Base-by-base conservation (phyloP, 1,140 invertebrate species). In the Conus ventricosus region DNA sequence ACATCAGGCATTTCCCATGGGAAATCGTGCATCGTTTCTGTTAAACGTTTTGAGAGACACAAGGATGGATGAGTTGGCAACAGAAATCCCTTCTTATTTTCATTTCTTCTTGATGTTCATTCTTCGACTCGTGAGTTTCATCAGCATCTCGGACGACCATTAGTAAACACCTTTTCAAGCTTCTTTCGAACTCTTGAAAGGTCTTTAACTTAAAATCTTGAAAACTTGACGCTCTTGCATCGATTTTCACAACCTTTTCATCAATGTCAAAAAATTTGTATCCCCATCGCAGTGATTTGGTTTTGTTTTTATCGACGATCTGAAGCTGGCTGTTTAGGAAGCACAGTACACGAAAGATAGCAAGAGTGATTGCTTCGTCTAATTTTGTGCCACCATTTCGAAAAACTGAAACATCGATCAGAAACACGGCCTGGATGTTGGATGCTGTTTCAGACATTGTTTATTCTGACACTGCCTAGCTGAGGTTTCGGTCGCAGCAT, bases 141-240 rank as follows among this genome's bases (percentile, higher is more conserved):
- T 20, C 15, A 20, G 20, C 10, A 63, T 11, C 17, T 71, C 20
- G 67, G 23, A 20, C 13, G 7, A 71, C 1, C 17, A 20, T 13
- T 71, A 17, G 67, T 71, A 71, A 71, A 23, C 13, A 71, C 20
- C 20, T 88, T 88, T 85, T 90, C 71, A 63, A 91, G 10, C 85
- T 92, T 91, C 90, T 92, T 90, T 94, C 93, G 89, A 94, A 94
- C 78, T 93, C 91, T 90, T 93, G 91, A 89, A 93, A 94, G 71
- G 90, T 81, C 88, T 88, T 91, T 13, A 92, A 51, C 75, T 91
- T 93, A 76, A 92, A 93, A n/a, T 92, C 92, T 80, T 89, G 90
- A 5, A 93, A 86, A 11, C 25, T 10, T 13, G 87, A 55, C 78
- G 82, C 75, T 84, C 76, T 63, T 87, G 87, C 71, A 91, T 88